Percentiles rank a stretch among this genome's conserved stretches.
These are phyloP conservation scores for Vulpes ferrilata DNA, from an alignment of 2,113 vertebrate species.

Conservation along the genomic window DNA sequence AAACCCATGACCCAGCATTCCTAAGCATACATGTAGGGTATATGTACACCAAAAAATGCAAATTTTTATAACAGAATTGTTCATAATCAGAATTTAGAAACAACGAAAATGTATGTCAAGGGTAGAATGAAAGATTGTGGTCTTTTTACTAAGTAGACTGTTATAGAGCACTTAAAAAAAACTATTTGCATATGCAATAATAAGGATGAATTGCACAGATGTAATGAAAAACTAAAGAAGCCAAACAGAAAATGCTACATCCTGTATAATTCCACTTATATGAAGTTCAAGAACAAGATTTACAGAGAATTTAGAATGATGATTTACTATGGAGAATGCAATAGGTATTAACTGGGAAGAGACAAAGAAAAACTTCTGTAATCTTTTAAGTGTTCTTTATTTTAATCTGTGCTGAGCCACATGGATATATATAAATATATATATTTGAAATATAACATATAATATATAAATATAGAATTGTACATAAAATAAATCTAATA, in stretches of 20 bases:
- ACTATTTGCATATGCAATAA: neutral
- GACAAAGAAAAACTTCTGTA: neutral
- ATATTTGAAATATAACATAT: neutral
- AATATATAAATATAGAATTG: neutral
- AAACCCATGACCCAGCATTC: neutral
- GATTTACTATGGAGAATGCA: neutral
- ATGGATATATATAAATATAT: neutral
- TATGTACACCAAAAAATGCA: neutral
- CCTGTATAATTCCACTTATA: neutral
- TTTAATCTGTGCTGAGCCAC: neutral
- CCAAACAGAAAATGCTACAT: neutral
- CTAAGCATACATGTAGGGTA: neutral
- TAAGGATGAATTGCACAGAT: neutral
- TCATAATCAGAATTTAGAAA: neutral
- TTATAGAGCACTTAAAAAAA: neutral
- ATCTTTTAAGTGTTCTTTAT: neutral
- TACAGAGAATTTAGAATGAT: neutral
- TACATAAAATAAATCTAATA: neutral
- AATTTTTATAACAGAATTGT: neutral
- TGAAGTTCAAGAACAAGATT: neutral
- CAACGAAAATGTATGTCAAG: neutral
- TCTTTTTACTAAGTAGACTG: neutral
- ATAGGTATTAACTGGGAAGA: neutral
- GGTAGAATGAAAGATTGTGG: neutral
- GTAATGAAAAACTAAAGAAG: neutral